Evolutionary conservation across 2,888 invertebrate species (phyloP).

Genomic region (Drosophila hamatofila): DNA sequence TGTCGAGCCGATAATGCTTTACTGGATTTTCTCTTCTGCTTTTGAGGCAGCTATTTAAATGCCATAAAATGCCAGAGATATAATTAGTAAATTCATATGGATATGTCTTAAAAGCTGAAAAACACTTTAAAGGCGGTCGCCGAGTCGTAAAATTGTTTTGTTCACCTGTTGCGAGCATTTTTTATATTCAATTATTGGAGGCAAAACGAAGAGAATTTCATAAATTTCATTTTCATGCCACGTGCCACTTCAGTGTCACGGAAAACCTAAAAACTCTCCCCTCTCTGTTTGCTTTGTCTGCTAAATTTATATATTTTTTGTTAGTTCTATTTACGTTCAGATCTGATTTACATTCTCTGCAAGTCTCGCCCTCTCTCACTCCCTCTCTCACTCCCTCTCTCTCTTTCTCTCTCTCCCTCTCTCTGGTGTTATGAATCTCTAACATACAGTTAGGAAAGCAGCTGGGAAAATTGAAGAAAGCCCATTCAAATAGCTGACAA

Average conservation of each 20-base stretch:
- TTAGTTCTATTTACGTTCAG: constrained; percentile 14
- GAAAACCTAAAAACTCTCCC: constrained; percentile 12
- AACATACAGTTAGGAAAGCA: constrained; percentile 12
- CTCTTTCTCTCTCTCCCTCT: no score
- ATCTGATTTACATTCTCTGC: neutral
- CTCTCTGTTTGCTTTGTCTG: constrained; percentile 8
- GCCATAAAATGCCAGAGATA: constrained; percentile 59
- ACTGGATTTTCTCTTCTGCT: constrained; percentile 15
- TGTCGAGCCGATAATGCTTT: constrained; percentile 10
- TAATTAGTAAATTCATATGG: constrained; percentile 22
- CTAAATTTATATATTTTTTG: constrained; percentile 14
- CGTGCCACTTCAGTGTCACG: constrained; percentile 56
- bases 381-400: neutral
- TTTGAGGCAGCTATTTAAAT: constrained; percentile 73
- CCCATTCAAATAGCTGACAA: constrained; percentile 59
- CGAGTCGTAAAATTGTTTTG: constrained; percentile 72
- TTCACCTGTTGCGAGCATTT: constrained; percentile 81
- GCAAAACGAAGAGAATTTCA: constrained; percentile 51
- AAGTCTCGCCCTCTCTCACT: neutral
- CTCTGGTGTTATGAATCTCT: constrained; percentile 59
- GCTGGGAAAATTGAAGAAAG: constrained; percentile 12
- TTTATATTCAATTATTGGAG: constrained; percentile 61
- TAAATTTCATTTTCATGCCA: constrained; percentile 54
- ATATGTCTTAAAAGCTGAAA: constrained; percentile 15
- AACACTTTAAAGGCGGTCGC: constrained; percentile 36